Evolutionary conservation across 2,888 invertebrate genomes (phyloP).

Genomic region (Leptopterna dolabrata): DNA sequence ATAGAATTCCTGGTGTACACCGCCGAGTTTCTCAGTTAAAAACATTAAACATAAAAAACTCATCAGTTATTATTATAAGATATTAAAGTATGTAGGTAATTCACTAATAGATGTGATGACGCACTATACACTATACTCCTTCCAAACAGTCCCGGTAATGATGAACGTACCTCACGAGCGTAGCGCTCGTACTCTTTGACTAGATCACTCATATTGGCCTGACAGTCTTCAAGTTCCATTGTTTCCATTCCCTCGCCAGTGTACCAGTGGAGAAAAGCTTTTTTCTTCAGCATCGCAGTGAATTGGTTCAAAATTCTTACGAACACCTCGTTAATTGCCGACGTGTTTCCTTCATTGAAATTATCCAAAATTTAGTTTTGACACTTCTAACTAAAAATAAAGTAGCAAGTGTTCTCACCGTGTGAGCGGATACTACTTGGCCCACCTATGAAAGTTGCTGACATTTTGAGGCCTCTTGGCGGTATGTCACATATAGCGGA

Average conservation of each 20-base stretch:
- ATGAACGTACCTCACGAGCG: not conserved
- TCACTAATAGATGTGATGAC: no score
- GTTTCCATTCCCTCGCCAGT: slow-evolving; percentile 58
- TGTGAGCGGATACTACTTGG: not conserved
- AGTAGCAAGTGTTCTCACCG: not conserved
- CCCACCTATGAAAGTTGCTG: slow-evolving; percentile 57
- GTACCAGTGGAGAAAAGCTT: slow-evolving; percentile 60
- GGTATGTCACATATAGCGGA: slow-evolving; percentile 59
- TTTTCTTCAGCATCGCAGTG: slow-evolving; percentile 55
- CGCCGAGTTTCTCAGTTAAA: not conserved
- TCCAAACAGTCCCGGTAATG: not conserved
- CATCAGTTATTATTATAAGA: no score
- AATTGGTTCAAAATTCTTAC: slow-evolving; percentile 38
- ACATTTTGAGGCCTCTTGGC: slow-evolving; percentile 55
- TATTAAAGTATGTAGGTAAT: no score
- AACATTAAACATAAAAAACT: not conserved
- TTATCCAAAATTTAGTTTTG: not conserved
- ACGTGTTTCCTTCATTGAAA: slow-evolving; percentile 50
- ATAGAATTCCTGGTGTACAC: not conserved
- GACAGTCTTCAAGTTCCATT: slow-evolving; percentile 53
- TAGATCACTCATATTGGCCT: slow-evolving; percentile 53
- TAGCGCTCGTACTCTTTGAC: slow-evolving; percentile 51
- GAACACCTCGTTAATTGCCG: slow-evolving; percentile 55
- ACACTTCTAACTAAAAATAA: not conserved
- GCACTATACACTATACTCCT: no score